phyloP scores from a whole-genome alignment of 2,888 invertebrate genomes.

The Ennomos quercinarius region DNA sequence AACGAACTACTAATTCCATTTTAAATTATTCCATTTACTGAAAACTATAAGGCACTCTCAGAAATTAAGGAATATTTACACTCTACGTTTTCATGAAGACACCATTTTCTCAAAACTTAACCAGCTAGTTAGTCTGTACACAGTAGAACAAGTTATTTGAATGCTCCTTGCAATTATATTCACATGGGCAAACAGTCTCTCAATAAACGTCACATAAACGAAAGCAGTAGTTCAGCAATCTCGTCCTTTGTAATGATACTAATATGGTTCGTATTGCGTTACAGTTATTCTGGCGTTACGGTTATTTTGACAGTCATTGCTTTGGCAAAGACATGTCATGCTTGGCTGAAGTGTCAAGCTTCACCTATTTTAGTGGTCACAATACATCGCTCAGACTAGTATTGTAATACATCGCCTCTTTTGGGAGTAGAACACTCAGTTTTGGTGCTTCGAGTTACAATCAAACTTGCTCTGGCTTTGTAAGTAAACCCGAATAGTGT shows the following conservation, averaged over 20 bases:
- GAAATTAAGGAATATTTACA: too few relatives aligned
- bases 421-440: constrained; percentile 44
- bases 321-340: constrained; percentile 53
- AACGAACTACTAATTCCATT: too few relatives aligned
- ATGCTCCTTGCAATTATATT: constrained; percentile 42
- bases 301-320: constrained; percentile 16
- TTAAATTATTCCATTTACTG: too few relatives aligned
- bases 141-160: constrained; percentile 31
- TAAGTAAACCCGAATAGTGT: too few relatives aligned
- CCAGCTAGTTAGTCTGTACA: neutral
- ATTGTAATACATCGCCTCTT: constrained; percentile 63
- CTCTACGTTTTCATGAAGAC: too few relatives aligned
- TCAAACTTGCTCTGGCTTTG: constrained; percentile 11
- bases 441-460: constrained; percentile 30
- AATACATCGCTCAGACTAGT: constrained; percentile 60
- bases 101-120: constrained; percentile 3
- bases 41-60: too few relatives aligned
- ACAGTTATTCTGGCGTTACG: constrained; percentile 15
- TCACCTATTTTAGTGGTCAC: constrained; percentile 66
- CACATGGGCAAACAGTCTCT: constrained; percentile 48
- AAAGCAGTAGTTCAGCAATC: constrained; percentile 31
- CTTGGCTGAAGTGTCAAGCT: constrained; percentile 60
- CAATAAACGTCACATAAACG: constrained; percentile 52
- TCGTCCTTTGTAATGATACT: constrained; percentile 20
- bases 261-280: constrained; percentile 40